Percentiles rank a stretch among this genome's conserved stretches.
These are phyloP conservation scores for Polymixis flavicincta DNA, from an alignment of 2,888 invertebrate species.

Conservation along the genomic window DNA sequence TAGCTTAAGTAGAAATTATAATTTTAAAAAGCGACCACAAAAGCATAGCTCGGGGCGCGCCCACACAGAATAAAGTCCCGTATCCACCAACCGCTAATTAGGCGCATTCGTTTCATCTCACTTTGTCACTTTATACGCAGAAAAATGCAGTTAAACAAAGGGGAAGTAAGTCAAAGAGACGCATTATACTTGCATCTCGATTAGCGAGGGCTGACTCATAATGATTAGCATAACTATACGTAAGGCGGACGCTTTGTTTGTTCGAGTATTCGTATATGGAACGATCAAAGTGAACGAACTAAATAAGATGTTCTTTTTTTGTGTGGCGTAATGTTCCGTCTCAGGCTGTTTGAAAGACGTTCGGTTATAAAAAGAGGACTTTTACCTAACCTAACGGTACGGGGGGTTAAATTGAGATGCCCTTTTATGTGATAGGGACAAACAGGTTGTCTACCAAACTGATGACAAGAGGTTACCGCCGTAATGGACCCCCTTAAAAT, in stretches of 20 bases:
- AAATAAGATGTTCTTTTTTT: conserved; percentile 20
- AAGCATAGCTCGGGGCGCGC: conserved; percentile 21
- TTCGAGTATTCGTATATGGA: conserved; percentile 6
- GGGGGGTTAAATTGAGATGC: conserved; percentile 9
- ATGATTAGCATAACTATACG: conserved; percentile 64
- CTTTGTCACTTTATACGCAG: conserved; percentile 85
- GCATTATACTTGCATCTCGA: conserved; percentile 67
- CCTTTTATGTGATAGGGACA: neutral
- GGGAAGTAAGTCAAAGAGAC: conserved; percentile 80
- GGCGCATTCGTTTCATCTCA: conserved; percentile 80
- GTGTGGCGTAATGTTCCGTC: conserved; percentile 3
- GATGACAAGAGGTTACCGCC: neutral
- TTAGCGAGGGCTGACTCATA: conserved; percentile 62
- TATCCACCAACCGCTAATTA: conserved; percentile 81
- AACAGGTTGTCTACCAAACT: neutral
- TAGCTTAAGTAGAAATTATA: neutral
- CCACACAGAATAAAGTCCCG: conserved; percentile 57
- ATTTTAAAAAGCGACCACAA: neutral
- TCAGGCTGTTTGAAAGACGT: conserved; percentile 25
- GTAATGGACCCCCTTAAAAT: neutral
- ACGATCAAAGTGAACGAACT: conserved; percentile 50
- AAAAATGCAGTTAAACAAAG: conserved; percentile 83
- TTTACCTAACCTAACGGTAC: conserved; percentile 37
- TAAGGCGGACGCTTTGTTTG: conserved; percentile 42
- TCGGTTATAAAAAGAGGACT: conserved; percentile 27